phyloP scores from a whole-genome alignment of 1,140 invertebrate species.

The Calephelis virginiensis region DNA sequence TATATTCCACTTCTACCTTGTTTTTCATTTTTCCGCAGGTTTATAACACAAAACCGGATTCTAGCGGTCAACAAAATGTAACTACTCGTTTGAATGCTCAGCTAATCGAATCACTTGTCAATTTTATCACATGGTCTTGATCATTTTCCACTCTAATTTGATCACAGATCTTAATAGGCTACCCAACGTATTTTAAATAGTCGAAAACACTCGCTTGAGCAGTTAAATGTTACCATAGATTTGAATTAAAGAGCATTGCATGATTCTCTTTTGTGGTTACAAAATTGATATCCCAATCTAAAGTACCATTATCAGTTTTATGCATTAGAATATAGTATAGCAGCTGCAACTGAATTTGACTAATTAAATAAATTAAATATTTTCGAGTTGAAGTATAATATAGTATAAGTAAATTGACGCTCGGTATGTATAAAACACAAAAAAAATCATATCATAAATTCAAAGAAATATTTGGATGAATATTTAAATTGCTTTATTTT shows the following conservation, averaged over 20 bases:
- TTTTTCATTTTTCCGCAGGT: constrained; percentile 78
- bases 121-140: constrained; percentile 62
- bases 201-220: constrained; percentile 54
- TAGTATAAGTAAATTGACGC: no score
- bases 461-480: no score
- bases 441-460: no score
- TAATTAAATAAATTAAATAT: neutral
- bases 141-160: constrained; percentile 67
- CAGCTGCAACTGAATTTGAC: constrained; percentile 20
- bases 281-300: constrained; percentile 19
- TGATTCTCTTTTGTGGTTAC: constrained; percentile 32
- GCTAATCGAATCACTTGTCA: constrained; percentile 67
- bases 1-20: constrained; percentile 69
- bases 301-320: constrained; percentile 1
- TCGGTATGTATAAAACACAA: no score
- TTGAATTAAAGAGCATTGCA: constrained; percentile 49
- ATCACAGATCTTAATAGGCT: constrained; percentile 58
- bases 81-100: constrained; percentile 72
- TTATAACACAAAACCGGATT: constrained; percentile 79
- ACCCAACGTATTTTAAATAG: constrained; percentile 42
- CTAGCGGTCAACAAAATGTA: constrained; percentile 79
- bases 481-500: no score
- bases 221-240: constrained; percentile 43
- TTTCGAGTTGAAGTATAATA: no score
- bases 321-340: constrained; percentile 8